These are phyloP conservation scores for Marronus borbonicus DNA, from an alignment of 2,888 invertebrate species.

Conservation along the genomic window DNA sequence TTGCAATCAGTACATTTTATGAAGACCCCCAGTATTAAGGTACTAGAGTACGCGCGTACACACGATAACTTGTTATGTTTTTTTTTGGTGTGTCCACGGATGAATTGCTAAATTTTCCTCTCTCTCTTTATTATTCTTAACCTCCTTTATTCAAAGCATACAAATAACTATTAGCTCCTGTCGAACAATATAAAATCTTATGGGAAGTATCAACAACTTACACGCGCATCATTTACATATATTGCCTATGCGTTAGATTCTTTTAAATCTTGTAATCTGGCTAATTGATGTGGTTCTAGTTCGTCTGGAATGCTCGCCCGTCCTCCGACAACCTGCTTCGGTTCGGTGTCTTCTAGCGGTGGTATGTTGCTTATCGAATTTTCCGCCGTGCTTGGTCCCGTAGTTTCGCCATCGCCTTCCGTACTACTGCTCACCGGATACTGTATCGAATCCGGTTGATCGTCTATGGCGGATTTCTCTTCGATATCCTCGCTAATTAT, in stretches of 20 bases:
- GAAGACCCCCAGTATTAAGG: conserved; percentile 43
- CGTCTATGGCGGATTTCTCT: conserved; percentile 70
- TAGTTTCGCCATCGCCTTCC: conserved; percentile 78
- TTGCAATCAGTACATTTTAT: conserved; percentile 3
- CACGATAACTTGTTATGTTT: neutral
- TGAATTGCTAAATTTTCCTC: conserved; percentile 19
- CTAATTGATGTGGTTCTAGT: conserved; percentile 89
- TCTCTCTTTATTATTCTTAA: conserved; percentile 11
- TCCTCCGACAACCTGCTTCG: conserved; percentile 83
- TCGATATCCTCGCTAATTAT: conserved; percentile 62
- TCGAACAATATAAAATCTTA: conserved; percentile 55
- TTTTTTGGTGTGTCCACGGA: conserved; percentile 50
- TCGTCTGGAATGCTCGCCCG: conserved; percentile 91
- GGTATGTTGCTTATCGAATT: conserved; percentile 75
- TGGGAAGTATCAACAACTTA: conserved; percentile 58
- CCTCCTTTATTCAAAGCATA: conserved; percentile 59
- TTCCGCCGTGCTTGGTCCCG: conserved; percentile 76
- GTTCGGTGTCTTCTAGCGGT: conserved; percentile 67
- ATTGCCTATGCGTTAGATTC: conserved; percentile 88
- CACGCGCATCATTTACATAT: conserved; percentile 38
- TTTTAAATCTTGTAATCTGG: conserved; percentile 89
- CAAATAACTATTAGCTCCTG: conserved; percentile 58
- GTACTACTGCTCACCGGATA: conserved; percentile 78
- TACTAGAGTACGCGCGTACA: conserved; percentile 53
- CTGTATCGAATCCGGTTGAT: conserved; percentile 76